Evolutionary conservation across 1,140 invertebrate species (phyloP), one percentile per base, ranked within the genome.

Genomic region (Lordiphosa collinella): DNA sequence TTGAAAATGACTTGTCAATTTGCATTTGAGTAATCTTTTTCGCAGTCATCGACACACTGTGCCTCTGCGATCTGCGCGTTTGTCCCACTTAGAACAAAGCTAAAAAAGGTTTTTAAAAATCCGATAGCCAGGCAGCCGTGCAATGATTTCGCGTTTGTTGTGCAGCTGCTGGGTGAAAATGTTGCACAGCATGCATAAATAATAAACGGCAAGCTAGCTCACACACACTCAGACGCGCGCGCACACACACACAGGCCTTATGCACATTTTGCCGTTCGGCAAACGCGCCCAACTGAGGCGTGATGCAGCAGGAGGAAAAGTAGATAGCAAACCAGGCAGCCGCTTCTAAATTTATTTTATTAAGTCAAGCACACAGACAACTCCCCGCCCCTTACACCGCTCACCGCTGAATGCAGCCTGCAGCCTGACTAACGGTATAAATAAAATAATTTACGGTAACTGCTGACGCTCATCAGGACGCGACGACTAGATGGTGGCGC

Each of bases 381-480:
- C 51, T 59, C 47, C 54, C 18, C 32, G n/a, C n/a, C 46, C 48
- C 31, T 31, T 12, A 25, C 18, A 9, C 47, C n/a, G 14, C 44
- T 40, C 41, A 14, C 10, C 31, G 12, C 31, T 47, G 9, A n/a
- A 10, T 9, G 10, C 13, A 25, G 34, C 47, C 32, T 38, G 13
- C 7, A 44, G 35, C 41, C 50, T 48, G 72, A 56, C 72, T 64
- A 72, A 84, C 79, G 63, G 79, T 73, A 78, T 82, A 84, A 84
- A 84, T 78, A 84, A 85, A 84, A 84, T 84, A 84, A 84, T 84
- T 84, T 84, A 84, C 72, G 78, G 78, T 84, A 84, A 84, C 78
- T 78, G 78, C 78, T 84, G 78, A 67, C 68, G 78, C 78, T 84
- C 78, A 84, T 84, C 78, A 84, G 62, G 64, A 47, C 25, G 52